Evolutionary conservation across 2,113 vertebrate species (phyloP), one percentile per base, ranked within the genome.

Genomic region (Thermophis baileyi): DNA sequence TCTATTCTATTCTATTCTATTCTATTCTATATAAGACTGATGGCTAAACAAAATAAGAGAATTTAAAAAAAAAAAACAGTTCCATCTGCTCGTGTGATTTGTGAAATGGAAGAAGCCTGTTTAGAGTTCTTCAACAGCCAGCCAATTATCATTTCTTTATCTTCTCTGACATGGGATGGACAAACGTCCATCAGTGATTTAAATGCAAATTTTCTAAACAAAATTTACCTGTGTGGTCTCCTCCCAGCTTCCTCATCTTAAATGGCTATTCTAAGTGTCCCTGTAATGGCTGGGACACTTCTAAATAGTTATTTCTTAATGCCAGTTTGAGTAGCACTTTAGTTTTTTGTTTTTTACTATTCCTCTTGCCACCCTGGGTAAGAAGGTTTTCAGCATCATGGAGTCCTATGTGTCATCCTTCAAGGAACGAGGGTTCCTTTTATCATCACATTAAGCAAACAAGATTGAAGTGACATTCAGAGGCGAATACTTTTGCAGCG

Each of bases 391-490:
- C 35, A 93, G 69, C 88, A 11, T 55, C 91, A 46, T 3, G 11
- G 16, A 8, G 0, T 30, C 57, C 14, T 40, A 54, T 14, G 4
- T 86, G 60, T 92, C 53, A 94, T 63, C 93, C 90, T 69, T 49
- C 92, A 81, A 57, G 25, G 51, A 49, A 92, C 2, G 27, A 47
- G 94, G 35, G 49, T 88, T 49, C 63, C 92, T 9, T 9, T 46
- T 88, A 89, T 54, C 46, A 60, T 47, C 11, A 47, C 81, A 86
- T 88, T 92, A 90, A 81, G 69, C 16, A 60, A 91, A 51, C 16
- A 46, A 90, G 87, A 90, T 60, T 85, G 89, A 90, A 93, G 93
- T 47, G 46, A 85, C 81, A 95, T 91, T 93, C 51, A 94, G 93
- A 90, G 81, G 91, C 35, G 44, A 93, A 74, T 90, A 50, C 40